Evolutionary conservation across 2,113 vertebrate species (phyloP), one percentile per base, ranked within the genome.

Genomic region (Scomber scombrus): DNA sequence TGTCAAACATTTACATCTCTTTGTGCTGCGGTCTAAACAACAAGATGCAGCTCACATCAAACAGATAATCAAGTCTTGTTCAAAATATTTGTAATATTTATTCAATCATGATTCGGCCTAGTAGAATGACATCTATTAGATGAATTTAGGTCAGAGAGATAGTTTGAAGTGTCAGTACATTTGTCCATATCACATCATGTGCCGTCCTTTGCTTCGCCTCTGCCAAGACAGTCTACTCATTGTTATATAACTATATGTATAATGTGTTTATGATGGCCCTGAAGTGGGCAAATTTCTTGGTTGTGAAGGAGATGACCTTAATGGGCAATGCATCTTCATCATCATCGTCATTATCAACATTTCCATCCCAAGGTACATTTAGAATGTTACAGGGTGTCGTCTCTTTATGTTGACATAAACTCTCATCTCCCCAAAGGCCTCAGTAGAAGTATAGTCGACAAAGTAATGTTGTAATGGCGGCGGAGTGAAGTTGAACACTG

Each of bases 61-160:
- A 63, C 40, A 13, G 31, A 62, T 15, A 8, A 21, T 55, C 19
- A 50, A 64, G 9, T 57, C 2, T 19, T 26, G 0, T 68, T 67
- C 40, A 64, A 21, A 14, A 1, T 18, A 51, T 11, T 3, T 63
- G 14, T 50, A 65, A 64, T 31, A 14, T 31, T 5, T 19, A 40
- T 62, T 47, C 26, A 11, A 60, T 81, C 62, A 18, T 60, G 47
- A 23, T 16, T 21, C 2, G 3, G n/a, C 13, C 66, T 61, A 4
- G 55, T 31, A 63, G 49, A 79, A 65, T 50, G 29, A 69, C 58
- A n/a, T 6, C 49, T 60, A 58, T 67, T 78, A 66, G 51, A 46
- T 1, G 2, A 73, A 89, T 82, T 11, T 81, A 84, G 84, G 89
- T 81, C 81, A 89, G 57, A 18, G n/a, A 40, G 63, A 70, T 23